Base-by-base conservation (phyloP, 2,888 invertebrate species). In the Ptilodon capucinus region DNA sequence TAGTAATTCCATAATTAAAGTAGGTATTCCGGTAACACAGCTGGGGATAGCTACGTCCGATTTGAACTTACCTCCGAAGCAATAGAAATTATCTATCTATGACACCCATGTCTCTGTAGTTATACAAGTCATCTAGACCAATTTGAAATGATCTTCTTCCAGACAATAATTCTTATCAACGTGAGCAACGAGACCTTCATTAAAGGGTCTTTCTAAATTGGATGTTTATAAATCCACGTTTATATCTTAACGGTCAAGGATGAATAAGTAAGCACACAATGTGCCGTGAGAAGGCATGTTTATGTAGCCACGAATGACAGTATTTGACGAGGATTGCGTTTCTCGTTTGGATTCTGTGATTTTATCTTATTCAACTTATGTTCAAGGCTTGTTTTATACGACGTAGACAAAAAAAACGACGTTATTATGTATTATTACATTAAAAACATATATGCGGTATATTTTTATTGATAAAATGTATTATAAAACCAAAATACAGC, bases 221-320 rank as follows among this genome's bases (percentile, higher is more conserved):
- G 40, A 62, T 57, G 57, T 51, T 49, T 51, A 42, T 55, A 62
- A 50, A 58, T 51, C 54, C 53, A 64, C 68, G 57, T 60, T 55
- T 55, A 60, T 68, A 60, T 68, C 73, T 83, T 76, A 82, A 81
- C 76, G 81, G 85, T 84, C 87, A 86, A 86, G 84, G 83, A 79
- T 82, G 74, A 62, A 56, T 71, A 63, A 70, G 44, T 45, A 46
- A 64, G 51, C n/a, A 30, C 44, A 56, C 53, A 51, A 46, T 47
- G 48, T 54, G 53, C 60, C 76, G 76, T 81, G 76, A 75, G 81
- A 80, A 76, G 68, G 55, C 54, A 70, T 64, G 54, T 62, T 60
- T 65, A 60, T 61, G 64, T 57, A 65, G 59, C 53, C 51, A 51
- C 48, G 57, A 63, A 70, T 72, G 72, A 74, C 66, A 71, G 66